Conservation (phyloP, 2,888 invertebrate genomes). For the Sipha maydis region DNA sequence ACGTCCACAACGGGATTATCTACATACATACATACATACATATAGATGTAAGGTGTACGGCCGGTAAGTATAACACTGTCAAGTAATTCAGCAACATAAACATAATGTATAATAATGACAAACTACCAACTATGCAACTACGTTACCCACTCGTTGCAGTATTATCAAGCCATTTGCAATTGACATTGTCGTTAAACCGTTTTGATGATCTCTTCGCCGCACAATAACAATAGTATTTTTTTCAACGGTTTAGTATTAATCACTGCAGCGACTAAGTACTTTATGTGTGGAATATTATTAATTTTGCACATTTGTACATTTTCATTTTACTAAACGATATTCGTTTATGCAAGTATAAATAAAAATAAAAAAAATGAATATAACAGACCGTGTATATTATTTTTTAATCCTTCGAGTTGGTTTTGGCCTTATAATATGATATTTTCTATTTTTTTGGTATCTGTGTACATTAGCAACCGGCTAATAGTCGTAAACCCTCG, state of each 20-base stretch:
- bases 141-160: neutral
- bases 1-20: neutral
- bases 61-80: neutral
- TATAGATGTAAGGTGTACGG: neutral
- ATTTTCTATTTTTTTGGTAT: slow-evolving; percentile 18
- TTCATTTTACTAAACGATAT: neutral
- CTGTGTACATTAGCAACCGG: slow-evolving; percentile 60
- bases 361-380: neutral
- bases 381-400: neutral
- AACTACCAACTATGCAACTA: slow-evolving; percentile 6
- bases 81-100: slow-evolving; percentile 37
- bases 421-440: neutral
- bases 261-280: neutral
- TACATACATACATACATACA: neutral
- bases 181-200: neutral
- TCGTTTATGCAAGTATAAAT: neutral
- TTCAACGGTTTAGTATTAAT: no score
- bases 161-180: neutral
- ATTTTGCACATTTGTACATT: neutral
- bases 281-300: neutral
- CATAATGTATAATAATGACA: slow-evolving; percentile 1
- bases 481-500: slow-evolving; percentile 41
- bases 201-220: neutral
- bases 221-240: neutral
- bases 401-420: neutral